Evolutionary conservation across 1,140 invertebrate genomes (phyloP), one percentile per base, ranked within the genome.

Genomic region (Drosophila albomicans): DNA sequence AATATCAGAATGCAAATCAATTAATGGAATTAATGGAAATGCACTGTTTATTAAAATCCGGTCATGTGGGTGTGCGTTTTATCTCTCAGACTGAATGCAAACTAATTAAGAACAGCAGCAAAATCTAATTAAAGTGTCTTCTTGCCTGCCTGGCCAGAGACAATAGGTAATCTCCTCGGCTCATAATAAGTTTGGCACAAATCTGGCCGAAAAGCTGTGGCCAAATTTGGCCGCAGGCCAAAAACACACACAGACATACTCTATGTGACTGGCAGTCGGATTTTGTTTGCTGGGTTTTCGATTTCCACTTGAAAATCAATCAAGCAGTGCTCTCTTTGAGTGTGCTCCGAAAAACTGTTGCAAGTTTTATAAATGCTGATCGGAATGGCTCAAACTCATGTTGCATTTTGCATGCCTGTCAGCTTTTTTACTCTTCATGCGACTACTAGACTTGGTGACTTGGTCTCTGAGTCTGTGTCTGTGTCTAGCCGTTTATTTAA

Each of bases 401-500:
- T 78, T 84, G 80, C 67, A 87, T 77, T 78, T 75, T 76, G 79
- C 69, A 78, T 64, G 51, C 46, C 57, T 49, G 59, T 82, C 48
- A 64, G 43, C 32, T 67, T 57, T 41, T 38, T n/a, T 15, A 8
- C 58, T 63, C 35, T 43, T 52, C 35, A 49, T 52, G 51, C 56
- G 62, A 62, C n/a, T 25, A 25, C 3, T 25, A 25, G 20, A 25
- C 20, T 25, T 25, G 20, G 20, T 25, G 20, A 25, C 35, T 10
- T 38, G 35, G 35, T 1, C 38, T 16, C 28, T 62, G 8, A 25
- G 20, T n/a, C 10, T 13, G n/a, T 30, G 13, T 51, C 38, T 32
- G 25, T 66, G 66, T 49, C 82, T 75, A 67, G 70, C 88, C 82
- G 84, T 87, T 87, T 87, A 88, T 82, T 88, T 88, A 87, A 88